These are phyloP conservation scores for Pteromalus puparum DNA, from an alignment of 1,140 invertebrate species.

Conservation along the genomic window DNA sequence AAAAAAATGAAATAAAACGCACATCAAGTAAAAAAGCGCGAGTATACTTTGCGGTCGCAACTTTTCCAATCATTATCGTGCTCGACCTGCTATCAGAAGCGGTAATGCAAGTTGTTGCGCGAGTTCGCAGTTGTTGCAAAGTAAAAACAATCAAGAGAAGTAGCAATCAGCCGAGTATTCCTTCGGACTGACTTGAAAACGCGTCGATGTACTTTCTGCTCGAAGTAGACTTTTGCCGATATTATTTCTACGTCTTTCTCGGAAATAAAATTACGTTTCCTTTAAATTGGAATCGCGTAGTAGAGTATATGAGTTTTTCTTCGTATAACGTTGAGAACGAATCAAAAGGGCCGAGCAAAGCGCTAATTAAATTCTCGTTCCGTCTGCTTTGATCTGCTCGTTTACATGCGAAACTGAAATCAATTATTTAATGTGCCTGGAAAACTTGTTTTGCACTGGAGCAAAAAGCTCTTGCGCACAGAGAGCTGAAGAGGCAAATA, in stretches of 20 bases:
- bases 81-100: background rate
- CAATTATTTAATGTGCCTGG: no score
- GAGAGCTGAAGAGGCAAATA: no score
- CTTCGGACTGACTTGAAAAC: background rate
- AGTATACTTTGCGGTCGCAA: background rate
- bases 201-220: background rate
- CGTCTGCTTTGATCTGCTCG: background rate
- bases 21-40: background rate
- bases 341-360: no score
- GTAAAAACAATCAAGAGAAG: conserved; percentile 8
- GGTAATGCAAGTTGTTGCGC: background rate
- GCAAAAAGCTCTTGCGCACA: no score
- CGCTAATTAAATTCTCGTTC: no score
- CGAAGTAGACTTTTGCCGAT: no score
- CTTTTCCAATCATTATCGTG: conserved; percentile 17
- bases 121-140: background rate
- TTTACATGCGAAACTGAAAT: no score
- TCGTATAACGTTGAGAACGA: no score
- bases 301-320: background rate
- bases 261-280: background rate
- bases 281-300: background rate
- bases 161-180: conserved; percentile 1
- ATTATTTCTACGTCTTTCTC: no score
- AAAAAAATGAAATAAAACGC: background rate
- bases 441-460: background rate